Conservation (phyloP, 2,888 invertebrate species). For the Catocala nupta region DNA sequence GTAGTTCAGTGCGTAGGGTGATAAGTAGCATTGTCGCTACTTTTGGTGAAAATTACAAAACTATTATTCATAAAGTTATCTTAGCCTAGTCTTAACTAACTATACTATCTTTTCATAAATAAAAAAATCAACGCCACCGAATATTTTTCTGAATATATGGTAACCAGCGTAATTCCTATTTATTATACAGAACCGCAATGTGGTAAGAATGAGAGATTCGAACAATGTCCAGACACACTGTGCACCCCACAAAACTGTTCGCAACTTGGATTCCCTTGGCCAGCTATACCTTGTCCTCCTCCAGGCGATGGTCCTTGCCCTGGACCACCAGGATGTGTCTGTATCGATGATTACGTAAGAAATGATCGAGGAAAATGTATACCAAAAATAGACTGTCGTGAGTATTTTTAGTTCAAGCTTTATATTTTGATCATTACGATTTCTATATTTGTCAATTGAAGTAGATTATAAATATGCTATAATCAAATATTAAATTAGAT, state of each 20-base stretch:
- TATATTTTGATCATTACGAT: not conserved
- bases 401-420: conserved; percentile 4
- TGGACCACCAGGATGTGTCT: conserved; percentile 38
- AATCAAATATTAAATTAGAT: too few relatives aligned
- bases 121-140: too few relatives aligned
- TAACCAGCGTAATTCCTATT: too few relatives aligned
- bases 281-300: conserved; percentile 4
- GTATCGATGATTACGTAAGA: conserved; percentile 35
- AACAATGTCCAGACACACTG: conserved; percentile 14
- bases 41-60: too few relatives aligned
- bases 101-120: too few relatives aligned
- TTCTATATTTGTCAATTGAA: too few relatives aligned
- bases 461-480: too few relatives aligned
- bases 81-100: too few relatives aligned
- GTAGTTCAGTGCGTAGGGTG: too few relatives aligned
- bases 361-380: conserved; percentile 17
- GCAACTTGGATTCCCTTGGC: conserved; percentile 16
- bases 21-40: too few relatives aligned
- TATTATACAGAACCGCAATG: conserved; percentile 6
- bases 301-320: not conserved
- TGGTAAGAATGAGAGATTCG: conserved; percentile 24
- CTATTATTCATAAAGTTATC: too few relatives aligned
- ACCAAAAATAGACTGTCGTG: conserved; percentile 15
- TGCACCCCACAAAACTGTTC: conserved; percentile 21
- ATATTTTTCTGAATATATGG: too few relatives aligned